These are phyloP conservation scores for Podarcis siculus DNA, from an alignment of 2,797 vertebrate species.

Conservation along the genomic window DNA sequence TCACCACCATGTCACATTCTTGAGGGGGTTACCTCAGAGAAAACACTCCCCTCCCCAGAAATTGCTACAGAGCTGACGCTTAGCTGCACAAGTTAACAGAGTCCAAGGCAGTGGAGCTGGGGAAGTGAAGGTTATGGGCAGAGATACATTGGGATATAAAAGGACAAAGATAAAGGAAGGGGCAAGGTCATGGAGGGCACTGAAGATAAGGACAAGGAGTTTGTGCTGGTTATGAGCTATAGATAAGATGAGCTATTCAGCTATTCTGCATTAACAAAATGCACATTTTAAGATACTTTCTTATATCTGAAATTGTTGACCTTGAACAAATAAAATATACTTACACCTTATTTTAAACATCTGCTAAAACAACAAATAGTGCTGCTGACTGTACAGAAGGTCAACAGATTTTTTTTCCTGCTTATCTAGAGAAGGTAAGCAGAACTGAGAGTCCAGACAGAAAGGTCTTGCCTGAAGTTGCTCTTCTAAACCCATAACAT, in stretches of 20 bases:
- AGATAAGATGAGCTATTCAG: background rate
- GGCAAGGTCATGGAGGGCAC: background rate
- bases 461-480: background rate
- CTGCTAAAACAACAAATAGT: background rate
- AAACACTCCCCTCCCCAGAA: no score
- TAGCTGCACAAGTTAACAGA: background rate
- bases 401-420: background rate
- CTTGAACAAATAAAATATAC: conserved; percentile 12
- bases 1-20: no score
- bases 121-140: background rate
- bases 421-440: conserved; percentile 1
- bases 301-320: conserved; percentile 2
- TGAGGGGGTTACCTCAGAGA: no score
- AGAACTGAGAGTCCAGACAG: background rate
- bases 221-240: background rate
- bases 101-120: background rate
- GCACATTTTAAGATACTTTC: background rate
- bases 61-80: no score
- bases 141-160: no score
- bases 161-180: background rate
- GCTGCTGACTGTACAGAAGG: background rate
- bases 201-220: no score
- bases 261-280: background rate
- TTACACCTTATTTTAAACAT: background rate
- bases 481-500: background rate